Evolutionary conservation across 2,888 invertebrate genomes (phyloP), one percentile per base, ranked within the genome.

Genomic region (Meiosimyza platycephala): DNA sequence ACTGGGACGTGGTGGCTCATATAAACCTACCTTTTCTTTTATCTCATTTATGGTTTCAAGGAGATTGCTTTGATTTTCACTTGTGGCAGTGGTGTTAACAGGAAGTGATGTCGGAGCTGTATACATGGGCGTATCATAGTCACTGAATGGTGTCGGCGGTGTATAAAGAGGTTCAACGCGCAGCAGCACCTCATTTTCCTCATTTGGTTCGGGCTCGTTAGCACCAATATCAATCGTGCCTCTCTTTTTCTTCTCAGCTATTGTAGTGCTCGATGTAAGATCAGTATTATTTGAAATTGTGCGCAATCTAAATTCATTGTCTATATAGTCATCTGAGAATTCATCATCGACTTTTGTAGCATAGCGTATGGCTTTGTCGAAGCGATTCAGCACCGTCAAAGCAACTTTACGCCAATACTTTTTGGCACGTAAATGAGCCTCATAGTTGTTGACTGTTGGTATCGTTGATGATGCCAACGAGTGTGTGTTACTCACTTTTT

Each of bases 391-490:
- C 48, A 75, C 70, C 9, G 72, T 55, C 3, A 66, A 65, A 13
- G 68, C 67, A 6, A 78, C 22, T 64, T 74, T 78, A 55, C 54
- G 72, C 78, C 78, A 78, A 40, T 54, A 48, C n/a, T 52, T 28
- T 0, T 4, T 47, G 33, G 74, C 76, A n/a, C 73, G 76, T 7
- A 22, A 1, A n/a, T 47, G 68, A 6, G 55, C 50, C 40, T 59
- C 57, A 6, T 59, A 54, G 11, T 71, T 71, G 5, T 18, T 59
- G 50, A 64, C 62, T 6, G 28, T n/a, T 13, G 33, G 2, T 28
- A 28, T 28, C 28, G 28, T 28, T 7, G n/a, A 12, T 7, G 11
- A 7, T 9, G 59, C 18, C 6, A 22, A 2, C 59, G 28, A 65
- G 9, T 50, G 13, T 9, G 60, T 1, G n/a, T 48, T 59, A 12